Evolutionary conservation across 2,113 vertebrate genomes (phyloP).

Genomic region (Oceanodroma tethys): DNA sequence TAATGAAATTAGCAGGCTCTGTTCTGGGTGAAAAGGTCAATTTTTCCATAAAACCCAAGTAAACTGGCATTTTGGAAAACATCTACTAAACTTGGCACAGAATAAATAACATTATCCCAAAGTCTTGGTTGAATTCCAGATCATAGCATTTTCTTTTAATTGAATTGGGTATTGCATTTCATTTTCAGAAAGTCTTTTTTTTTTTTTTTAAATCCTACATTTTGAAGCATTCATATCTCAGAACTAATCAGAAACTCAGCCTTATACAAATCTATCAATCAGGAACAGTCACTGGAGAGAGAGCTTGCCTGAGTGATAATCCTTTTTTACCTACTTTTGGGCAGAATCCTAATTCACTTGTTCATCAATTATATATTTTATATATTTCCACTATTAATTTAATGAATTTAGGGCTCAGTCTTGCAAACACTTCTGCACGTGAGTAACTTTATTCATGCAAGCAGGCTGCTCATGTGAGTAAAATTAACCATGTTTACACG

Average conservation of each 20-base stretch:
- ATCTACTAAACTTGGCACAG: constrained; percentile 54
- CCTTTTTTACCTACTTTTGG: constrained; percentile 49
- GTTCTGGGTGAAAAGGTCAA: constrained; percentile 66
- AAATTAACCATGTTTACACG: neutral
- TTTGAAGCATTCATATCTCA: constrained; percentile 36
- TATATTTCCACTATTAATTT: constrained; percentile 38
- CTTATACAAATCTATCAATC: constrained; percentile 39
- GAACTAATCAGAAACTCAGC: constrained; percentile 23
- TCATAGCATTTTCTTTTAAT: constrained; percentile 66
- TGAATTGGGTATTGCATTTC: constrained; percentile 66
- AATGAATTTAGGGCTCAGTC: constrained; percentile 13
- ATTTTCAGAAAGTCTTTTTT: constrained; percentile 60
- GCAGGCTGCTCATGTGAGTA: neutral
- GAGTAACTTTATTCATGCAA: constrained; percentile 13
- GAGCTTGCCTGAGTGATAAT: constrained; percentile 49
- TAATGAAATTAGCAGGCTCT: constrained; percentile 66
- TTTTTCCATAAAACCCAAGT: constrained; percentile 62
- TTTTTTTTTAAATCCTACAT: constrained; percentile 9
- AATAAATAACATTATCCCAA: constrained; percentile 50
- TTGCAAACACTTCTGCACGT: neutral
- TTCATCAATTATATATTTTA: constrained; percentile 60
- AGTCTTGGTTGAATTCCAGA: constrained; percentile 68
- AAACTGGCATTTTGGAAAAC: constrained; percentile 57
- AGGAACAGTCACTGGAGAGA: neutral
- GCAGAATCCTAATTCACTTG: constrained; percentile 48